Base-by-base conservation (phyloP, 1,140 invertebrate species). In the Drosophila paulistorum region DNA sequence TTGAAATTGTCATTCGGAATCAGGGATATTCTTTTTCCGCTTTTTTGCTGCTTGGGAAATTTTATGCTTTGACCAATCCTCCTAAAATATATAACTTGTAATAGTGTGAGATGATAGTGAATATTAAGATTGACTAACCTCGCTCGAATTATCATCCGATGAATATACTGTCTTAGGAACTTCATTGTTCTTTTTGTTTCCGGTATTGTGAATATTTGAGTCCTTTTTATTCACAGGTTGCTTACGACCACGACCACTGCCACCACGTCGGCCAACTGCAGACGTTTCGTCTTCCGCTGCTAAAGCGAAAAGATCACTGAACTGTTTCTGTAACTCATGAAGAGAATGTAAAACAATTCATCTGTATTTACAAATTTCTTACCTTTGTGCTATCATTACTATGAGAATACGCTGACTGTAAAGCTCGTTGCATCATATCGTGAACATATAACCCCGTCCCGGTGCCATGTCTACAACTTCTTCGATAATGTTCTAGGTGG, bases 401-500 rank as follows among this genome's bases (percentile, higher is more conserved):
- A 65, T 96, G 95, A 26, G 94, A 94, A 87, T 96, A 96, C 7
- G 96, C 96, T 67, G 95, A 94, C 76, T 96, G 95, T 62, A 99
- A 93, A 17, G 97, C 97, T 91, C 96, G 95, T 92, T 98, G 98
- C 94, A 99, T 96, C 61, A 94, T 95, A 91, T 98, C 97, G 91
- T 96, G 94, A 65, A 94, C 93, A 93, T 94, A 91, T 91, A 94
- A 80, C 83, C 93, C 91, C 86, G 93, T 91, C 39, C 94, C 94
- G 4, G 94, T 87, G 65, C 94, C 94, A 20, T 94, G 94, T 45
- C 93, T 93, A 89, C 95, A 96, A 92, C 94, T 95, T 84, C 95
- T 94, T 82, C 98, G 94, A 92, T 99, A 94, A 92, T 97, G 95
- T 92, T 99, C 98, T 74, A 99, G 94, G 93, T 99, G 98, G 69